Evolutionary conservation across 1,140 invertebrate genomes (phyloP), one percentile per base, ranked within the genome.

Genomic region (Stegodyphus dumicola): DNA sequence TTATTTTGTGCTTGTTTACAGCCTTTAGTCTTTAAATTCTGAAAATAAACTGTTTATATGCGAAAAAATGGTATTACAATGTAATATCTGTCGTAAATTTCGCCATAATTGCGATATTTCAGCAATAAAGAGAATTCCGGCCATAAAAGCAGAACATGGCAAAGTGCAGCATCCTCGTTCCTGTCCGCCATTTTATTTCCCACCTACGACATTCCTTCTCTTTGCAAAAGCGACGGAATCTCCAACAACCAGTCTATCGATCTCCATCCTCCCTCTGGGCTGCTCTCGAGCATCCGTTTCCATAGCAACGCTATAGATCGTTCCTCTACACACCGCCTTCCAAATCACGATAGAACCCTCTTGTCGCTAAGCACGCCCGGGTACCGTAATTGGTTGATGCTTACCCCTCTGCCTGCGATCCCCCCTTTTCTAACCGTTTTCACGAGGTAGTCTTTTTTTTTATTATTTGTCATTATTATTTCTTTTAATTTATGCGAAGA

Each of bases 351-450:
- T 78, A 51, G 77, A 77, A 66, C 77, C 64, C 71, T 83, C 80
- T 83, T 83, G 80, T 83, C 80, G 80, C 80, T 83, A 83, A 83
- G 80, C 80, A 54, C 70, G 80, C 80, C 49, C 80, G 53, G 71
- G 48, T 67, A 65, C 64, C 48, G 80, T 83, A 83, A 83, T 83
- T 83, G 80, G 80, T 83, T 69, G 80, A 74, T 53, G 33, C 13
- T 5, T 33, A 10, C 49, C 49, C 64, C 76, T 7, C 6, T n/a
- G 15, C 60, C 52, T 10, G 33, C 33, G 33, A 33, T 33, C 49
- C 6, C 66, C 66, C 54, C 48, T 49, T 52, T 49, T 54, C 11
- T 70, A 13, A 56, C 33, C n/a, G 49, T 33, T 6, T 77, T 18
- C 11, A 9, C 5, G 54, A 52, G 70, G 17, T 73, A 54, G 53